Conservation (phyloP, 2,113 vertebrate genomes). For the Indicator indicator region DNA sequence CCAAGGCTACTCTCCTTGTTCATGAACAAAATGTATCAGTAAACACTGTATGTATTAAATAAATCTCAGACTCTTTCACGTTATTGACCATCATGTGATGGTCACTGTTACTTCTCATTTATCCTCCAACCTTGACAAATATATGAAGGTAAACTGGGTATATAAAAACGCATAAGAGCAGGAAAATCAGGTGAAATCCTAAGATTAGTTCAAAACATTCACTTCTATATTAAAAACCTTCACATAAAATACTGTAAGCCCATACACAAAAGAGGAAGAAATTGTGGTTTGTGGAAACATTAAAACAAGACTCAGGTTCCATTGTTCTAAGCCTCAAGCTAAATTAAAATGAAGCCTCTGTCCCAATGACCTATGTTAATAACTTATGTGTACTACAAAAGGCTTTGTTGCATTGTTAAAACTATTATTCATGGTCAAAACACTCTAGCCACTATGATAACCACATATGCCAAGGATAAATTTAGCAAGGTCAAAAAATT, state of each 20-base stretch:
- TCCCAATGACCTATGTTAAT: background rate
- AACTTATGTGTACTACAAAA: background rate
- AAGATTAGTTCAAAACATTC: background rate
- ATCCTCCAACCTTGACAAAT: background rate
- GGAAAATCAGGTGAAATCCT: background rate
- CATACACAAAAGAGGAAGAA: background rate
- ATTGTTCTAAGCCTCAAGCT: constrained; percentile 1
- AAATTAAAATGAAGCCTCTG: constrained; percentile 25
- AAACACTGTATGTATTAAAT: constrained; percentile 36
- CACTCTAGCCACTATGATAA: constrained; percentile 9
- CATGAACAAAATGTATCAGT: constrained; percentile 7
- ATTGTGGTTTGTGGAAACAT: background rate
- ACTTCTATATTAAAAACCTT: background rate
- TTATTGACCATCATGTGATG: constrained; percentile 18
- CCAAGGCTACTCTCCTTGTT: background rate
- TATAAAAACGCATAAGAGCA: background rate
- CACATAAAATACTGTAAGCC: background rate
- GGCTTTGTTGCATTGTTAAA: constrained; percentile 17
- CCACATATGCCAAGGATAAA: constrained; percentile 2
- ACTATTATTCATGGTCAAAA: constrained; percentile 28
- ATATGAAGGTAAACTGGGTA: background rate
- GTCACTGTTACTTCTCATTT: constrained; percentile 16
- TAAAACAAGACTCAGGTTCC: background rate
- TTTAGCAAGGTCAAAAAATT: constrained; percentile 24
- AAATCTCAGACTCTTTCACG: constrained; percentile 49